Evolutionary conservation across 2,888 invertebrate genomes (phyloP), one percentile per base, ranked within the genome.

Genomic region (Pandemis cinnamomeana): DNA sequence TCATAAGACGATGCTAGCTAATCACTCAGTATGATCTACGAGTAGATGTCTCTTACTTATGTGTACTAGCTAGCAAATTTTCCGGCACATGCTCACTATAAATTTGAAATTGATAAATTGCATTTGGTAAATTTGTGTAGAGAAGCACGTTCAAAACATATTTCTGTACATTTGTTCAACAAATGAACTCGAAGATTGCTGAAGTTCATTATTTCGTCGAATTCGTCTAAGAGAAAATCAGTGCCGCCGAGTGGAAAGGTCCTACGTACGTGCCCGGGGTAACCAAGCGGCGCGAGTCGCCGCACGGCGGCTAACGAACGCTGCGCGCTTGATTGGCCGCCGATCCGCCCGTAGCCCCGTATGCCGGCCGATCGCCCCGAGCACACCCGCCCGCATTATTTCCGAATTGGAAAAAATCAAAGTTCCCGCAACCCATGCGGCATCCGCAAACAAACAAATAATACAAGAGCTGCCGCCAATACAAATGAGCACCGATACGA

Each of bases 331-430:
- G 93, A 93, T 92, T 93, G 92, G 91, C 85, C 84, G 88, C 58
- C 62, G 72, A 67, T 75, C 77, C 27, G 75, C 71, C 66, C 77
- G 46, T 78, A 80, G 27, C 27, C 81, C 51, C 51, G 51, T 51
- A 51, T 78, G 80, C 79, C 82, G 81, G 82, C 77, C 85, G 89
- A 88, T 90, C 87, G 92, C 91, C 89, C 85, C 84, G 82, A 83
- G 89, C 87, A 81, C 84, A 88, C 88, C 89, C 87, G 86, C 86
- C 88, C 89, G 89, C 91, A 93, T 93, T 92, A 92, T 89, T 90
- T 90, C 89, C 89, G 89, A 89, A 92, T 92, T 87, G 91, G 89
- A 92, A 94, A 93, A 94, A 94, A 93, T 93, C 93, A 93, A 91
- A 92, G 92, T 92, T 87, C 84, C 85, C 84, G 83, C 86, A 86